These are phyloP conservation scores for Lathronympha strigana DNA, from an alignment of 2,888 invertebrate genomes.

Conservation along the genomic window DNA sequence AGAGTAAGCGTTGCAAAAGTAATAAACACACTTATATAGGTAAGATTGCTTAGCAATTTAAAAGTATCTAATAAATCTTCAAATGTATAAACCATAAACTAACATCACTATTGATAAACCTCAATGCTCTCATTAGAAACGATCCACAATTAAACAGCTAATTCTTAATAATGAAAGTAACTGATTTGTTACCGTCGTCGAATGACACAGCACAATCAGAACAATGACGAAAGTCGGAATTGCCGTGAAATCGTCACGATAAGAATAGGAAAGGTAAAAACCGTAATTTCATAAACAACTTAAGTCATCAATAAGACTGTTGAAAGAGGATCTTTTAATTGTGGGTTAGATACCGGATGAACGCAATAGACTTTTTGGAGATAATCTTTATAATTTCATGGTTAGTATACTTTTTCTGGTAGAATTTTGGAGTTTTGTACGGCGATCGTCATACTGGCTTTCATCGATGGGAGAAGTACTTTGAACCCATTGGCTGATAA, in stretches of 20 bases:
- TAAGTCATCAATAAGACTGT: not conserved
- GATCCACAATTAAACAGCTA: conserved; percentile 7
- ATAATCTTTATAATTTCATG: conserved; percentile 13
- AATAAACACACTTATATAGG: too few species aligned
- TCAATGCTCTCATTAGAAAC: not conserved
- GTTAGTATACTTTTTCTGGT: not conserved
- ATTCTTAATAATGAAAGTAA: conserved; percentile 19
- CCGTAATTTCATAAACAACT: conserved; percentile 1
- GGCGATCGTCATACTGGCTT: too few species aligned
- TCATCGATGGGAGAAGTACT: too few species aligned
- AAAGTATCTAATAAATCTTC: too few species aligned
- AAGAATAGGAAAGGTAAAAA: conserved; percentile 3
- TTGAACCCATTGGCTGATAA: too few species aligned
- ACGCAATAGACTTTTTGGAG: conserved; percentile 13
- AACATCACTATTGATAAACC: not conserved
- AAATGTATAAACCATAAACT: not conserved
- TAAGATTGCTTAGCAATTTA: too few species aligned
- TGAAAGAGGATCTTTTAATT: not conserved
- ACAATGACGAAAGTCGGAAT: conserved; percentile 29
- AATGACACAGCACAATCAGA: conserved; percentile 19
- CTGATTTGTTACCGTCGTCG: conserved; percentile 22
- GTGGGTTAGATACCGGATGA: conserved; percentile 12
- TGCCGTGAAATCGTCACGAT: conserved; percentile 27
- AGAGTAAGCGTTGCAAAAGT: too few species aligned
- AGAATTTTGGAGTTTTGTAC: not conserved